Conservation (phyloP, 2,888 invertebrate genomes). For the Xylota sylvarum region DNA sequence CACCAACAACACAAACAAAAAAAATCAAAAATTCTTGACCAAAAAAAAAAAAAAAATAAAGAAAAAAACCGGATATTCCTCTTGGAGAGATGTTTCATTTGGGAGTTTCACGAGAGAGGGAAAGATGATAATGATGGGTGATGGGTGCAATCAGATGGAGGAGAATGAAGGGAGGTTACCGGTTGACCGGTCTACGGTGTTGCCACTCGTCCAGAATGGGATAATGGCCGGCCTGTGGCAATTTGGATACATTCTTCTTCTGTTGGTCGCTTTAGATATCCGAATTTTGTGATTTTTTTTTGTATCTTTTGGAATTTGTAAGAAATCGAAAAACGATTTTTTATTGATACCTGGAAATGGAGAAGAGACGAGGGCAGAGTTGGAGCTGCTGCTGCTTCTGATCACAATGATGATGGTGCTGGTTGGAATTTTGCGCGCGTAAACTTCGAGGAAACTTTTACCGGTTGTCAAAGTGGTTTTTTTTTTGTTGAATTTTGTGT, state of each 20-base stretch:
- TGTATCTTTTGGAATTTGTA: conserved; percentile 68
- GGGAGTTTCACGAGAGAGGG: conserved; percentile 62
- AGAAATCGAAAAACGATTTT: conserved; percentile 77
- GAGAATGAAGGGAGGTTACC: conserved; percentile 25
- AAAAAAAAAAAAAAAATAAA: conserved; percentile 49
- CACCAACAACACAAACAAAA: conserved; percentile 59
- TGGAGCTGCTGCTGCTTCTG: conserved; percentile 28
- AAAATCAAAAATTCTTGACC: conserved; percentile 71
- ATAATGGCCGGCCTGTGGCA: conserved; percentile 65
- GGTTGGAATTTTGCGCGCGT: conserved; percentile 75
- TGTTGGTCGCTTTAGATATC: conserved; percentile 63
- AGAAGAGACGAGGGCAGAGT: conserved; percentile 9
- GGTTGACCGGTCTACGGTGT: conserved; percentile 61
- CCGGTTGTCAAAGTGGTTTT: conserved; percentile 67
- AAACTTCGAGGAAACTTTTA: conserved; percentile 74
- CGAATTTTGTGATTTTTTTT: conserved; percentile 22
- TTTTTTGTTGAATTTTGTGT: conserved; percentile 15
- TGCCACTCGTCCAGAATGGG: conserved; percentile 69
- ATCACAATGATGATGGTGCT: conserved; percentile 45
- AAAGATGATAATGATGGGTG: conserved; percentile 71
- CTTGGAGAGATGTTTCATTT: conserved; percentile 70
- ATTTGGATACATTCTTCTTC: conserved; percentile 71
- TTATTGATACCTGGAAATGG: conserved; percentile 72
- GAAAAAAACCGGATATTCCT: conserved; percentile 73
- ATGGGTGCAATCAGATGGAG: conserved; percentile 25